Base-by-base conservation (phyloP, 2,113 vertebrate genomes). In the Podocnemis expansa region DNA sequence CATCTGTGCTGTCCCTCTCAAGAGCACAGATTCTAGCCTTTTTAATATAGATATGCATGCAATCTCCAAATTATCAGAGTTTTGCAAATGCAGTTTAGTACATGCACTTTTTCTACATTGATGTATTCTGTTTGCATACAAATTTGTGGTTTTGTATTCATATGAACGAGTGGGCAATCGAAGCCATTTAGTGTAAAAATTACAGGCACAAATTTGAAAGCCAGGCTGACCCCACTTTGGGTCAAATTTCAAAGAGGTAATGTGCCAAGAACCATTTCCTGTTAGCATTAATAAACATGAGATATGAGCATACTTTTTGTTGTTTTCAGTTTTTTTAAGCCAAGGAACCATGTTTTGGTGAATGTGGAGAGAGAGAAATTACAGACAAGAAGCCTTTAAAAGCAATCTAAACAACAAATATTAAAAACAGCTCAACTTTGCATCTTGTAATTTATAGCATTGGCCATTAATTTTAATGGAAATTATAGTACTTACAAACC, bases 71-170 rank as follows among this genome's bases (percentile, higher is more conserved):
- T 16, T 45, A 27, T 41, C 41, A 75, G 70, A 21, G 5, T 21
- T 84, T 27, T 19, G 27, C 55, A 58, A 43, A 54, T 54, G 10
- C 47, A 19, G 38, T 1, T 31, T 19, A 67, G 3, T 16, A 1
- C 2, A 5, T 0, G 0, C 1, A 0, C 13, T 85, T 85, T 73
- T 16, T 41, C 1, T 49, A 24, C 14, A n/a, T 2, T 27, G 25
- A 16, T 14, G 4, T 49, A 63, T n/a, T 19, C 8, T 24, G 10
- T 34, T 16, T 29, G 31, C 3, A 10, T 3, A 2, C 0, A 31
- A 1, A 5, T 54, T 4, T 38, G n/a, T 16, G n/a, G 29, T 49
- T n/a, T 27, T 49, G 45, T 31, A 10, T 6, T 24, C 47, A 12
- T 6, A 11, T 1, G 25, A 12, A 52, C 6, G 4, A 25, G 21